These are phyloP conservation scores for Macheiramphus alcinus DNA, from an alignment of 2,113 vertebrate genomes.

Conservation along the genomic window DNA sequence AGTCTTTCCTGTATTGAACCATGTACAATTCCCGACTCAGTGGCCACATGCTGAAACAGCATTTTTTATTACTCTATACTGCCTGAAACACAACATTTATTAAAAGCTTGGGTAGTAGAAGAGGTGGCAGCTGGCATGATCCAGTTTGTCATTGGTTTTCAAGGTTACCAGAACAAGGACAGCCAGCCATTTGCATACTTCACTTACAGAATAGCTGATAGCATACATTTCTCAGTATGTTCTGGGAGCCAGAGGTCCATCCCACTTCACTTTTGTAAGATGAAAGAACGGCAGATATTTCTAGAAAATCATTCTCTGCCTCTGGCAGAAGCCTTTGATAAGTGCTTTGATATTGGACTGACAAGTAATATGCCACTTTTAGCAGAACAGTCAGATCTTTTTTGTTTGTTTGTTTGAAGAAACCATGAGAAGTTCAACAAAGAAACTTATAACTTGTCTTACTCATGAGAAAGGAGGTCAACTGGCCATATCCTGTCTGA, in stretches of 20 bases:
- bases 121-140: background rate
- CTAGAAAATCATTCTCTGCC: background rate
- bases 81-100: background rate
- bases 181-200: background rate
- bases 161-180: background rate
- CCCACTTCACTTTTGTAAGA: background rate
- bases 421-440: background rate
- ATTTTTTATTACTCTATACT: background rate
- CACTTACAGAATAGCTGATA: background rate
- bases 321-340: background rate
- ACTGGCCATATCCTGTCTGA: background rate
- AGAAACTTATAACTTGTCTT: background rate
- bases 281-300: background rate
- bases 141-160: background rate
- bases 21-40: background rate
- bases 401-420: background rate
- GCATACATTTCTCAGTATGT: background rate
- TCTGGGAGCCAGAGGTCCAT: background rate
- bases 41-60: background rate
- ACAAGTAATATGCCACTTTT: background rate
- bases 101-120: background rate
- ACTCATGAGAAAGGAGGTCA: background rate
- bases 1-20: background rate
- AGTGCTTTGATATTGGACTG: background rate
- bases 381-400: background rate